Percentiles rank a stretch among this genome's conserved stretches.
Evolutionary conservation across 2,797 vertebrate species (phyloP).

Genomic region (Molothrus ater): DNA sequence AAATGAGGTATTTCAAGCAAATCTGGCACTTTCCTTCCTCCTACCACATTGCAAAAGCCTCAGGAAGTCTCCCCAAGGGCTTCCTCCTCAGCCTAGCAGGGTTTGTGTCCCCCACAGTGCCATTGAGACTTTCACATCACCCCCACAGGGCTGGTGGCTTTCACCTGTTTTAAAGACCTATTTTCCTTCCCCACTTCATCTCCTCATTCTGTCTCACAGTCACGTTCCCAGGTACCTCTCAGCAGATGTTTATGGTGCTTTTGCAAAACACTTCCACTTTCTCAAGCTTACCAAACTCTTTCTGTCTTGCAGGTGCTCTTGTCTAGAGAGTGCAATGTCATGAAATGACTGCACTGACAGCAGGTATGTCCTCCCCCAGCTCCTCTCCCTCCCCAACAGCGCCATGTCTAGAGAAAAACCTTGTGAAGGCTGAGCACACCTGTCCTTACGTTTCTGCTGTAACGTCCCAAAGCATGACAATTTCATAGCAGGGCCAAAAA

Average conservation of each 20-base stretch:
- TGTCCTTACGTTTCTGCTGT: not conserved
- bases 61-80: not conserved
- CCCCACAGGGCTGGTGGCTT: not conserved
- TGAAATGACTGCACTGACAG: not conserved
- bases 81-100: not conserved
- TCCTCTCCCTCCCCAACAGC: not conserved
- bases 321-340: not conserved
- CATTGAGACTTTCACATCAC: not conserved
- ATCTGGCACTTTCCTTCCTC: not conserved
- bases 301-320: not conserved
- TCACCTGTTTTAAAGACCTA: not conserved
- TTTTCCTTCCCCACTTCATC: not conserved
- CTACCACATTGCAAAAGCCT: not conserved
- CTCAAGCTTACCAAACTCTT: not conserved
- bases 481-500: not conserved
- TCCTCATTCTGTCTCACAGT: not conserved
- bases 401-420: not conserved
- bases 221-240: slow-evolving; percentile 3
- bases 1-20: slow-evolving; percentile 29
- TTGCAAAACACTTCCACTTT: not conserved
- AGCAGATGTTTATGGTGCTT: slow-evolving; percentile 35
- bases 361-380: not conserved
- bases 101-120: not conserved
- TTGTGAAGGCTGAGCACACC: not conserved
- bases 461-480: not conserved